Percentiles rank a stretch among this genome's conserved stretches.
phyloP scores from a whole-genome alignment of 1,140 invertebrate genomes.

The Coenobita brevimanus region DNA sequence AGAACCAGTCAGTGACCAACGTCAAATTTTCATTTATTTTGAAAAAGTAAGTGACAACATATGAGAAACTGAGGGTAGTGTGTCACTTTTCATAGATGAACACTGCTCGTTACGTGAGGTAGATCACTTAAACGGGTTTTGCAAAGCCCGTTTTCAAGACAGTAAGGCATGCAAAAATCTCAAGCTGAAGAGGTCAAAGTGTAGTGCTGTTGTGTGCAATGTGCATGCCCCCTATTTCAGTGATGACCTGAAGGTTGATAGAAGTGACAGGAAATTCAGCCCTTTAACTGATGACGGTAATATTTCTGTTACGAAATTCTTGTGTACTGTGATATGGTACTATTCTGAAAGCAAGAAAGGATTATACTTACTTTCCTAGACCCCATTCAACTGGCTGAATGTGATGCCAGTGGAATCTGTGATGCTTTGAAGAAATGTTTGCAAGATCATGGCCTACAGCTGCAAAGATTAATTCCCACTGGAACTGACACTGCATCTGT shows the following conservation, averaged over 20 bases:
- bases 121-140: background rate
- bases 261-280: background rate
- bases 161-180: slow-evolving; percentile 3
- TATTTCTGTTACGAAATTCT: background rate
- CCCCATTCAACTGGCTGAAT: background rate
- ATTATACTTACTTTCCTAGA: slow-evolving; percentile 18
- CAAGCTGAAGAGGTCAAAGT: slow-evolving; percentile 9
- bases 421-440: slow-evolving; percentile 17
- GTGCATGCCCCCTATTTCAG: background rate
- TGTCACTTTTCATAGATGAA: background rate
- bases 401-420: slow-evolving; percentile 1
- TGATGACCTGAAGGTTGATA: background rate
- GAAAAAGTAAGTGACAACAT: background rate
- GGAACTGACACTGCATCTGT: slow-evolving; percentile 47
- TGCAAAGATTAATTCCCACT: slow-evolving; percentile 29
- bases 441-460: background rate
- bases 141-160: slow-evolving; percentile 3
- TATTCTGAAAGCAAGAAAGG: slow-evolving; percentile 3
- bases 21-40: background rate
- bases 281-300: slow-evolving; percentile 14
- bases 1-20: background rate
- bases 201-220: slow-evolving; percentile 8
- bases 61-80: background rate
- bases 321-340: background rate
- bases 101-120: background rate